These are phyloP conservation scores for Watersipora subatra DNA, from an alignment of 1,140 invertebrate species.

Conservation along the genomic window DNA sequence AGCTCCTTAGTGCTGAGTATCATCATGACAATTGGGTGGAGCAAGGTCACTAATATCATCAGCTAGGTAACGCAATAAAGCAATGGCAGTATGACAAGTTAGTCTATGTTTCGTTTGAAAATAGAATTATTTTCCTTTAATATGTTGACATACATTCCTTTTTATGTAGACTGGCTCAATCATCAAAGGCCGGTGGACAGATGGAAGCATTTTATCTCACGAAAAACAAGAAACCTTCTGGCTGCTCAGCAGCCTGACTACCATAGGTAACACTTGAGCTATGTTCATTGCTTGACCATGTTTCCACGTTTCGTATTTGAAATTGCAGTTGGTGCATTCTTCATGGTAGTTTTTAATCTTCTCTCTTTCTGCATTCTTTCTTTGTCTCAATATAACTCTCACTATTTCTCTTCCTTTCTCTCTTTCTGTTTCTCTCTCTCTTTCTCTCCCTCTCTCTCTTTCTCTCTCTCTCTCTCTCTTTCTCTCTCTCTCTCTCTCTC, in stretches of 20 bases:
- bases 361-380: background rate
- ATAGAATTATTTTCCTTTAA: too few relatives aligned
- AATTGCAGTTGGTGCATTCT: background rate
- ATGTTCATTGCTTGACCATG: background rate
- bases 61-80: too few relatives aligned
- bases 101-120: too few relatives aligned
- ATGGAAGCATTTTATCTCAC: background rate
- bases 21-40: too few relatives aligned
- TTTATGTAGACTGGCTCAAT: background rate
- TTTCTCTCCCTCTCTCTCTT: conserved; percentile 3
- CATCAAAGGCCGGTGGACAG: background rate
- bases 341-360: background rate
- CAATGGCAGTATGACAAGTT: too few relatives aligned
- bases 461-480: conserved; percentile 7
- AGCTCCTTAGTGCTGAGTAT: too few relatives aligned
- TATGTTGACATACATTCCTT: too few relatives aligned
- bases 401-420: background rate
- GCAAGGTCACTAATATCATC: too few relatives aligned
- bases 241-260: background rate
- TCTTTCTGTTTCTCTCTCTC: too few relatives aligned
- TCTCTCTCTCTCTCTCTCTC: background rate
- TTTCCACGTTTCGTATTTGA: background rate
- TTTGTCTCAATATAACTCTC: too few relatives aligned
- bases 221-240: background rate
- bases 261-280: background rate